Evolutionary conservation across 1,140 invertebrate genomes (phyloP), one percentile per base, ranked within the genome.

Genomic region (Drosophila kikkawai): DNA sequence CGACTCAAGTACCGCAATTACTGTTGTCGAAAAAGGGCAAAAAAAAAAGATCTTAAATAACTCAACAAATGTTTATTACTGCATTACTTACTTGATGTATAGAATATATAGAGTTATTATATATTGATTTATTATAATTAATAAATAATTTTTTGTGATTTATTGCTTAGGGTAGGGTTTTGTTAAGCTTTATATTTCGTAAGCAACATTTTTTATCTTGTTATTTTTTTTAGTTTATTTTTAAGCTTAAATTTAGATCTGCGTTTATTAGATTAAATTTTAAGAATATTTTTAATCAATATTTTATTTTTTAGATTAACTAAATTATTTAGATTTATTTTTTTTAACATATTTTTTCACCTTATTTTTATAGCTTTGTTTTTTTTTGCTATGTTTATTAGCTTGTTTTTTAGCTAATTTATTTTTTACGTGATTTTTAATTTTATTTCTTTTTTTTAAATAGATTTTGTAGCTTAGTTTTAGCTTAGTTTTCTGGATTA

Each of bases 1-100:
- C 13, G n/a, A 34, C 29, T 51, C 6, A 15, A 55, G 34, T 4
- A 32, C 34, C 50, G 32, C 47, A 53, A 53, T 37, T 53, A 53
- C 32, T 37, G 51, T 53, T 29, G 7, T 34, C 29, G n/a, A 19
- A 19, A 12, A 36, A 17, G n/a, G 48, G 9, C 4, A 7, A 13
- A 4, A 45, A 13, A 13, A 51, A 53, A 19, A 17, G 0, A 7
- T 12, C 7, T 22, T 15, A 37, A 55, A 9, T 36, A 53, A 53
- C 32, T 36, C 4, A 36, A 29, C 8, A 32, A 50, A 17, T 17
- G 15, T 4, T 8, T 19, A 34, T 34, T 53, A 51, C 11, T 51
- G 17, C 29, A 53, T 2, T 19, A 53, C 22, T 22, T 5, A 55
- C 32, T 37, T 48, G 45, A 48, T 15, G 26, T 47, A 15, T 47